Evolutionary conservation across 2,888 invertebrate genomes (phyloP).

Genomic region (Orgyia antiqua): DNA sequence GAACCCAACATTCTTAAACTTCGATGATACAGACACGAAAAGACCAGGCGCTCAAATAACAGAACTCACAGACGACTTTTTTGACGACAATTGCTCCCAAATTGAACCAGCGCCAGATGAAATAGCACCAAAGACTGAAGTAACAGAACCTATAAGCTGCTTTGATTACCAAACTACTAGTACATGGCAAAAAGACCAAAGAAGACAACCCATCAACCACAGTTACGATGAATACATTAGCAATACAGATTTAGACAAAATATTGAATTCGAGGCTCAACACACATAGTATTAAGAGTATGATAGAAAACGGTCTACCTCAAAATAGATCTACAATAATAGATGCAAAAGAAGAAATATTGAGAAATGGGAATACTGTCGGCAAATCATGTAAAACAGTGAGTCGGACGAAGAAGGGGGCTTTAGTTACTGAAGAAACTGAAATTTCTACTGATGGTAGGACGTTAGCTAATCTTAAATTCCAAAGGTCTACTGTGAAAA

Average conservation of each 20-base stretch:
- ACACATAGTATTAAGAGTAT: conserved; percentile 61
- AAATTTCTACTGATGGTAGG: conserved; percentile 62
- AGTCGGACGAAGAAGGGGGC: conserved; percentile 63
- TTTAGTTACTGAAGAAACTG: conserved; percentile 65
- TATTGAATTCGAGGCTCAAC: conserved; percentile 43
- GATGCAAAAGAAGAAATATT: conserved; percentile 60
- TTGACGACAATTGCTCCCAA: conserved; percentile 50
- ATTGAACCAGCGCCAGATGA: conserved; percentile 67
- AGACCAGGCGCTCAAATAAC: conserved; percentile 72
- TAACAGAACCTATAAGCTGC: conserved; percentile 60
- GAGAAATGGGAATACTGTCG: conserved; percentile 59
- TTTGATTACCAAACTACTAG: conserved; percentile 52
- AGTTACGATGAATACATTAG: conserved; percentile 59
- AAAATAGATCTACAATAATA: conserved; percentile 45
- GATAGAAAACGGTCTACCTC: conserved; percentile 67
- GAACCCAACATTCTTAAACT: conserved; percentile 50
- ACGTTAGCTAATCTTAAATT: conserved; percentile 61
- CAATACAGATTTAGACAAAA: conserved; percentile 59
- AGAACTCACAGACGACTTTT: conserved; percentile 70
- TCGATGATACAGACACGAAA: conserved; percentile 53
- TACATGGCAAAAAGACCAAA: conserved; percentile 73
- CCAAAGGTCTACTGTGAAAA: conserved; percentile 61
- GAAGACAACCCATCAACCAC: conserved; percentile 68
- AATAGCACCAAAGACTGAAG: conserved; percentile 25
- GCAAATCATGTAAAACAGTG: conserved; percentile 59